Evolutionary conservation across 1,140 invertebrate species (phyloP), one percentile per base, ranked within the genome.

Genomic region (Zaprionus ornatus): DNA sequence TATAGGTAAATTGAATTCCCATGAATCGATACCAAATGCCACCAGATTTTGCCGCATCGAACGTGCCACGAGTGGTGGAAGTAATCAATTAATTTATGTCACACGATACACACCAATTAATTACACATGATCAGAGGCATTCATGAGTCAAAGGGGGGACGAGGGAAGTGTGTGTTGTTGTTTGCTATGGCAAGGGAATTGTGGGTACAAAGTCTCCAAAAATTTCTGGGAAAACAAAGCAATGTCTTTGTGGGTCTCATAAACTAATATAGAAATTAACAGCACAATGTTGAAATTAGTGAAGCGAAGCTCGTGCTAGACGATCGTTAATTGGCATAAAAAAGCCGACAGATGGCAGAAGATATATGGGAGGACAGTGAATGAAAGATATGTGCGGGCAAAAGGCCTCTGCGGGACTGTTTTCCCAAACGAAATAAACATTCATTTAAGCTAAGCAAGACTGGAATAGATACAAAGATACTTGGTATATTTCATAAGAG

Each of bases 321-420:
- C n/a, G n/a, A 17, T 17, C n/a, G 69, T 45, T 65, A 72, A 72
- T 72, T 72, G 69, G 13, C 52, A 40, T 57, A 65, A 72, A 72
- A 35, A 40, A 4, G 40, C 61, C 61, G 61, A 72, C 69, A 64
- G 13, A 1, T 48, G 32, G 13, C 19, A 32, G 32, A 10, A 23
- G 45, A 50, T 45, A 17, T 45, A 42, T 42, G 15, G 5, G 15
- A 15, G 4, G 15, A 40, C 7, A 9, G 40, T 42, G 7, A 1
- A 17, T 3, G n/a, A 2, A 40, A 2, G 37, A 4, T 37, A 15
- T 37, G 13, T 12, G 35, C 35, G 35, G 3, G 3, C 4, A 25
- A 25, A 32, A 32, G 0, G 9, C 29, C 2, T 29, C 9, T 2
- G 29, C 9, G 9, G 29, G 29, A 32, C 29, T 10, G 29, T 32